A percentile compares a stretch with the other conserved stretches of the same genome.
Conservation (phyloP, 1,140 invertebrate species). For the Cydia pomonella region DNA sequence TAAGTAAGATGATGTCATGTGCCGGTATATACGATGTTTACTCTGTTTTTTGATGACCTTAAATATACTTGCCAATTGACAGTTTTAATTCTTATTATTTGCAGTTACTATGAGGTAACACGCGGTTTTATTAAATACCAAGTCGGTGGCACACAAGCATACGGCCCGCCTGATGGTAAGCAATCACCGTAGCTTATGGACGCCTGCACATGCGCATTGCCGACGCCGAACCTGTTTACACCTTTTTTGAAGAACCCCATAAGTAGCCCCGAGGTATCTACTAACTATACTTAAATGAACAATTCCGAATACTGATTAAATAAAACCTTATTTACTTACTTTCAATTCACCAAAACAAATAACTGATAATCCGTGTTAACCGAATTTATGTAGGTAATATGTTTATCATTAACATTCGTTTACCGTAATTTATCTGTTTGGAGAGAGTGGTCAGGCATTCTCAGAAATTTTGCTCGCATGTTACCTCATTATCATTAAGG, state of each 20-base stretch:
- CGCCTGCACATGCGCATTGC: too few relatives aligned
- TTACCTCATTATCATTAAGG: slow-evolving; percentile 3
- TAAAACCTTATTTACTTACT: slow-evolving; percentile 1
- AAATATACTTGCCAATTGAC: background rate
- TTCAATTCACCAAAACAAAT: background rate
- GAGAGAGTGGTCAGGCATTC: slow-evolving; percentile 24
- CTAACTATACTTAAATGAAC: too few relatives aligned
- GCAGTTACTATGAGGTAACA: background rate
- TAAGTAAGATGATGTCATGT: slow-evolving; percentile 16
- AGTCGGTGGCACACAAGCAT: too few relatives aligned
- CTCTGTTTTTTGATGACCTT: slow-evolving; percentile 19
- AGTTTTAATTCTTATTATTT: slow-evolving; percentile 1
- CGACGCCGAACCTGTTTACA: too few relatives aligned
- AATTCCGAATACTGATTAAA: background rate
- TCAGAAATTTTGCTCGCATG: slow-evolving; percentile 9
- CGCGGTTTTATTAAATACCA: too few relatives aligned
- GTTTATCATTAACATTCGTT: background rate
- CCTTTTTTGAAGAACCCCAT: too few relatives aligned
- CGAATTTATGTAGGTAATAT: slow-evolving; percentile 13
- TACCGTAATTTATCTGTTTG: slow-evolving; percentile 25
- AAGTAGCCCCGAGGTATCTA: too few relatives aligned
- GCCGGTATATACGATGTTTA: background rate
- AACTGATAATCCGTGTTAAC: background rate
- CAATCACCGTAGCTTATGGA: too few relatives aligned
- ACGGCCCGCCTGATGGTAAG: too few relatives aligned